Percentiles rank a stretch among this genome's conserved stretches.
Evolutionary conservation across 2,113 vertebrate genomes (phyloP).

Genomic region (Lucifuga dentata): DNA sequence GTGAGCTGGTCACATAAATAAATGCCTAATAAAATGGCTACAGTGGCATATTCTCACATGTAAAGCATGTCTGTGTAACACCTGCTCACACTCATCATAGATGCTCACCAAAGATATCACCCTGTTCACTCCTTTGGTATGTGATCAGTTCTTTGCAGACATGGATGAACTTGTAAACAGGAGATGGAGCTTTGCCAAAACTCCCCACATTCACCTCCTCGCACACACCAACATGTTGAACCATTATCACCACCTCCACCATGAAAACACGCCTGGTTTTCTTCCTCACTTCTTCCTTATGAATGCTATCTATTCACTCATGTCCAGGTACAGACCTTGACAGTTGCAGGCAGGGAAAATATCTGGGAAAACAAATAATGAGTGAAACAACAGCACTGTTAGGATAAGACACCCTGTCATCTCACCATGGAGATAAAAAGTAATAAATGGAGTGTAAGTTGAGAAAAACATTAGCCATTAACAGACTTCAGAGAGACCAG

Average conservation of each 20-base stretch:
- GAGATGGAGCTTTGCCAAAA: constrained; percentile 21
- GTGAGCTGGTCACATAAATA: background rate
- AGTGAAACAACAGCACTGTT: constrained; percentile 15
- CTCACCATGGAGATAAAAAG: constrained; percentile 9
- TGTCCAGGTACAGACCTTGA: constrained; percentile 28
- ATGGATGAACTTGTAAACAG: background rate
- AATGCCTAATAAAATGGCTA: background rate
- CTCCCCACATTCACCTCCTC: background rate
- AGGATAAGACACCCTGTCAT: constrained; percentile 13
- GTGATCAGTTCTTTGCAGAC: background rate
- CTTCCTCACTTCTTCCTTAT: constrained; percentile 20
- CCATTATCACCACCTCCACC: constrained; percentile 9
- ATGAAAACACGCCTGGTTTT: constrained; percentile 9
- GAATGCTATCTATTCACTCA: constrained; percentile 35
- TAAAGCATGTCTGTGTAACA: constrained; percentile 3
- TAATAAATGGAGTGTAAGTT: constrained; percentile 34
- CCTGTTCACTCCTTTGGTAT: constrained; percentile 8
- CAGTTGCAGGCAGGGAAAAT: constrained; percentile 30
- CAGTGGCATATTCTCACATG: background rate
- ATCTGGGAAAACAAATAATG: constrained; percentile 40
- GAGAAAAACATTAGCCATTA: background rate
- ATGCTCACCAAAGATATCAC: constrained; percentile 6
- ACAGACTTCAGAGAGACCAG: background rate
- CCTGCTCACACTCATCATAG: too few species aligned
- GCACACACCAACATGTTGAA: background rate